phyloP scores from a whole-genome alignment of 30 jellyfish, hydroid and myxozoan genomes.

The Mastigias papua region DNA sequence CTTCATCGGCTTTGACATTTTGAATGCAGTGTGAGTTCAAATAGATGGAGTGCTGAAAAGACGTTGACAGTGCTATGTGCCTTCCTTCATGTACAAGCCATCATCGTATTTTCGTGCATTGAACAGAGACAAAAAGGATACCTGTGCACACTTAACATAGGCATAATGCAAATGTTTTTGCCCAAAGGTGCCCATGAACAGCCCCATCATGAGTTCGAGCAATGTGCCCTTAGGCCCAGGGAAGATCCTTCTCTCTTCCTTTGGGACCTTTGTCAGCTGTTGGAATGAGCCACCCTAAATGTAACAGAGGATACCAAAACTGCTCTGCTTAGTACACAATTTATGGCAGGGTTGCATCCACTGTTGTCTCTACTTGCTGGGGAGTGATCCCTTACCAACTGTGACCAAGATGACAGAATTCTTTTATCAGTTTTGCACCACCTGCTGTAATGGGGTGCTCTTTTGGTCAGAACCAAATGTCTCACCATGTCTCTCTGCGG shows the following conservation, averaged over 20 bases:
- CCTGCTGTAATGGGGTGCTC: slow-evolving; percentile 9
- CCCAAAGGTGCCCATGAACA: not conserved
- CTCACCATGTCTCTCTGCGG: not conserved
- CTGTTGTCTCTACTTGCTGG: slow-evolving; percentile 1
- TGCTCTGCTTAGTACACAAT: slow-evolving; percentile 20
- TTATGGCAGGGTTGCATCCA: slow-evolving; percentile 15
- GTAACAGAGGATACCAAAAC: not conserved
- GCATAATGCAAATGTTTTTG: not conserved
- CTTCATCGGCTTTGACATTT: no score
- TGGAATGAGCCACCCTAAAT: slow-evolving; percentile 11
- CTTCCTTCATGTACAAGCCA: no score
- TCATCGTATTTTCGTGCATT: no score
- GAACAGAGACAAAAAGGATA: no score
- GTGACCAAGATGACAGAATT: not conserved
- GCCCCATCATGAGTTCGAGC: not conserved
- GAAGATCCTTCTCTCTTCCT: slow-evolving; percentile 20
- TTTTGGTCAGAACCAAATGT: not conserved
- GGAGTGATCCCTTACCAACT: slow-evolving; percentile 2
- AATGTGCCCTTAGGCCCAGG: not conserved
- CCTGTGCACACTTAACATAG: not conserved
- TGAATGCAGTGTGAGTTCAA: no score
- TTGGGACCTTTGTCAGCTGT: slow-evolving; percentile 21
- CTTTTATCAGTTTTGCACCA: not conserved
- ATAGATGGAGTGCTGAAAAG: no score
- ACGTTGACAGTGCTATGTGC: no score